These are phyloP conservation scores for Petrocephalus sullivani DNA, from an alignment of 2,797 vertebrate species.

Conservation along the genomic window DNA sequence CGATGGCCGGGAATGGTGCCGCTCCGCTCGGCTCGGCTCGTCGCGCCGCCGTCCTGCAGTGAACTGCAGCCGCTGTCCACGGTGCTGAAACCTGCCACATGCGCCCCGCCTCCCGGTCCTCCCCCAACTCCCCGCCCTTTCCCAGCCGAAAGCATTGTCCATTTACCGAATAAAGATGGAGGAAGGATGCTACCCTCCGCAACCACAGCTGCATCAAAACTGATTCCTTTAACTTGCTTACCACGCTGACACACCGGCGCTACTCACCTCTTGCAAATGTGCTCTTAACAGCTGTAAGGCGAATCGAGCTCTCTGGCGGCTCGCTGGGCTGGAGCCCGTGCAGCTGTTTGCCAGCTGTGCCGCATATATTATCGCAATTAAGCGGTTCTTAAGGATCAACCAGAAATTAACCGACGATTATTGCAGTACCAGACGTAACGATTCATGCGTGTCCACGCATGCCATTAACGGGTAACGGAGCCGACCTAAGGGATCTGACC, in stretches of 20 bases:
- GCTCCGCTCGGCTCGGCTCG: background rate
- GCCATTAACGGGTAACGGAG: background rate
- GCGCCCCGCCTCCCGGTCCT: conserved; percentile 21
- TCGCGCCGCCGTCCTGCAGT: conserved; percentile 43
- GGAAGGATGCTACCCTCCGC: background rate
- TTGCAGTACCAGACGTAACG: background rate
- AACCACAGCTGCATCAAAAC: background rate
- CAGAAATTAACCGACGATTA: background rate
- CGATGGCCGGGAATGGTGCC: background rate
- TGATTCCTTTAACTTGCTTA: background rate
- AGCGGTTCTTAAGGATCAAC: background rate
- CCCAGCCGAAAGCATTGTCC: background rate
- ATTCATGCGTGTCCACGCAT: background rate
- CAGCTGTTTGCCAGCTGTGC: conserved; percentile 1
- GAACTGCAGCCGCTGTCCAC: conserved; percentile 52
- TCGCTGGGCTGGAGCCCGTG: background rate
- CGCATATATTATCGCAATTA: background rate
- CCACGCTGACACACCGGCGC: background rate
- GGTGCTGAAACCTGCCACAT: conserved; percentile 48
- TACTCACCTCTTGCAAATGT: background rate
- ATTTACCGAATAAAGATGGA: conserved; percentile 9
- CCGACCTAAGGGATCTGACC: background rate
- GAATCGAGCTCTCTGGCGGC: background rate
- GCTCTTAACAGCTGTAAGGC: background rate
- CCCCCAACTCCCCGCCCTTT: conserved; percentile 26